Conservation (phyloP, 2,113 vertebrate species). For the Hippocampus guttulatus region DNA sequence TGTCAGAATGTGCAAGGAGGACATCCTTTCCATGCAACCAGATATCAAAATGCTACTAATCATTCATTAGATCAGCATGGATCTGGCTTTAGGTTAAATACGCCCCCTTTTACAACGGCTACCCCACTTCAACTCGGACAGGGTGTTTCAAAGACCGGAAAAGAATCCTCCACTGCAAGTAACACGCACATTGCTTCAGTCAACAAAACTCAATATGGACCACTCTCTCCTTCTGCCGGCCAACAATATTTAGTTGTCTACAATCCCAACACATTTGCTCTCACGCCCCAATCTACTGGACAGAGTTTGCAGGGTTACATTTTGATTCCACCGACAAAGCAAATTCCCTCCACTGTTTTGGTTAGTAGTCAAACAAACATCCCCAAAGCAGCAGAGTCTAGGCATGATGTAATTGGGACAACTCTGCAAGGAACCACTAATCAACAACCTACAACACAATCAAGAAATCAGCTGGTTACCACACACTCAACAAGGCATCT, state of each 20-base stretch:
- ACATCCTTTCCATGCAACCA: background rate
- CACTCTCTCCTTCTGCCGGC: fast-evolving
- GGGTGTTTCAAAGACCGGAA: background rate
- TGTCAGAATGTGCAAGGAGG: background rate
- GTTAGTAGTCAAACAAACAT: background rate
- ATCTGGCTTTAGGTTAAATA: background rate
- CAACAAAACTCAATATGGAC: background rate
- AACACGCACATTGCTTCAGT: conserved; percentile 2
- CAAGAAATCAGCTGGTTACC: background rate
- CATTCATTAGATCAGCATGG: background rate
- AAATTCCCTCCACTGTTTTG: background rate
- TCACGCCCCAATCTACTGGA: background rate
- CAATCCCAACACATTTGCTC: background rate
- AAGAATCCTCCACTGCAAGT: background rate
- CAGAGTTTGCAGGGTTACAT: background rate
- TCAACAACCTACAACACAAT: background rate
- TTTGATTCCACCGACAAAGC: background rate
- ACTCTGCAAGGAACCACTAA: conserved; percentile 1
- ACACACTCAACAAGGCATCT: background rate
- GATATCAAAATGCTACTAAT: background rate
- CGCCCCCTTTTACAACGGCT: background rate
- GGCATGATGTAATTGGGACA: background rate
- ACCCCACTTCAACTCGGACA: background rate
- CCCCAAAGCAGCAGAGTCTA: background rate
- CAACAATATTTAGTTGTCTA: background rate